These are phyloP conservation scores for Amazona guildingii DNA, from an alignment of 2,113 vertebrate species.

Conservation along the genomic window DNA sequence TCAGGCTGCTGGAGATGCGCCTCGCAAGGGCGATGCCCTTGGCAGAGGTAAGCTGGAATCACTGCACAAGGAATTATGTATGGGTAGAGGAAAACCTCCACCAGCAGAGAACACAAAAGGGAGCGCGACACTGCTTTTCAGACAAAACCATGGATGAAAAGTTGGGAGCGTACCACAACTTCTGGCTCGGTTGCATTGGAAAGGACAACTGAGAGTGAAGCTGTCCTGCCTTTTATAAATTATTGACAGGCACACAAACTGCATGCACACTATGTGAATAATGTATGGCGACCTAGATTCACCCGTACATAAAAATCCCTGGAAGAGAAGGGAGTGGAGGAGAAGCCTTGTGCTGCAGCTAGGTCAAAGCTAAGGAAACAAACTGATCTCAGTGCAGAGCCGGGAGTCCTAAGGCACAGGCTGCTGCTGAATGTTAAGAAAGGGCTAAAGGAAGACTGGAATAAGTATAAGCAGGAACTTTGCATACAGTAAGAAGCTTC, in stretches of 20 bases:
- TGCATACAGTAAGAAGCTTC: neutral
- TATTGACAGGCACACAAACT: neutral
- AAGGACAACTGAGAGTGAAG: neutral
- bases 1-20: neutral
- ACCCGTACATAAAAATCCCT: neutral
- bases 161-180: neutral
- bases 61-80: neutral
- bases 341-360: neutral
- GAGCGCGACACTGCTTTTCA: neutral
- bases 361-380: neutral
- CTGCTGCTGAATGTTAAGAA: neutral
- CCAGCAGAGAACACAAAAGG: neutral
- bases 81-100: neutral
- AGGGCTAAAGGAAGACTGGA: neutral
- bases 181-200: neutral
- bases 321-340: neutral
- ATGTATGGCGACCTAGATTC: neutral
- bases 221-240: neutral
- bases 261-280: accelerated
- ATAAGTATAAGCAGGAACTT: neutral
- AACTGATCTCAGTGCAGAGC: neutral
- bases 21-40: neutral
- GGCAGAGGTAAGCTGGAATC: neutral
- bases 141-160: neutral
- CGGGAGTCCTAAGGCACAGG: accelerated